A percentile compares a stretch with the other conserved stretches of the same genome.
These are phyloP conservation scores for Cnemophilus loriae DNA, from an alignment of 2,113 vertebrate species.

Conservation along the genomic window DNA sequence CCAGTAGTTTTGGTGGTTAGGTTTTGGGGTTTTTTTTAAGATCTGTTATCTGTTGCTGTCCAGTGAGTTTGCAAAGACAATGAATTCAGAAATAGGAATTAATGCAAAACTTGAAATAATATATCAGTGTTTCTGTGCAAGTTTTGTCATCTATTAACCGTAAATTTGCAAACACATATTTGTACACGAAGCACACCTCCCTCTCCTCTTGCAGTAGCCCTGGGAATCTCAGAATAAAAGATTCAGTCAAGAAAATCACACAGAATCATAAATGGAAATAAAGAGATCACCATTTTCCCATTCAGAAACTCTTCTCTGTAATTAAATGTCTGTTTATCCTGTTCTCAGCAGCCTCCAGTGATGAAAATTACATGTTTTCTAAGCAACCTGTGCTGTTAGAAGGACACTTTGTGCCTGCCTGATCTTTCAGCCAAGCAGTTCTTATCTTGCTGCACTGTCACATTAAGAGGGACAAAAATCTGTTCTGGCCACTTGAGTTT, in stretches of 20 bases:
- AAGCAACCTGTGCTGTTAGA: background rate
- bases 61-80: background rate
- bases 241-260: background rate
- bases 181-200: background rate
- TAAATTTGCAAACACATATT: background rate
- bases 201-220: background rate
- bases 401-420: background rate
- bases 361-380: background rate
- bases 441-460: background rate
- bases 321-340: background rate
- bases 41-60: background rate
- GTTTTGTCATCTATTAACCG: background rate
- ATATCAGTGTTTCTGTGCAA: background rate
- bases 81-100: background rate
- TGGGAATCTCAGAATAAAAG: background rate
- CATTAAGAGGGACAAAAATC: background rate
- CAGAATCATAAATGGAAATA: background rate
- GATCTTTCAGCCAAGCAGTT: background rate
- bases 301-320: background rate
- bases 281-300: background rate
- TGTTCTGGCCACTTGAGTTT: background rate
- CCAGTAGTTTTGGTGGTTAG: background rate
- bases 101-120: background rate
- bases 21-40: rapidly evolving
- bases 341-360: background rate